Percentiles rank a stretch among this genome's conserved stretches.
These are phyloP conservation scores for Bellardia pandia DNA, from an alignment of 2,888 invertebrate genomes.

Conservation along the genomic window DNA sequence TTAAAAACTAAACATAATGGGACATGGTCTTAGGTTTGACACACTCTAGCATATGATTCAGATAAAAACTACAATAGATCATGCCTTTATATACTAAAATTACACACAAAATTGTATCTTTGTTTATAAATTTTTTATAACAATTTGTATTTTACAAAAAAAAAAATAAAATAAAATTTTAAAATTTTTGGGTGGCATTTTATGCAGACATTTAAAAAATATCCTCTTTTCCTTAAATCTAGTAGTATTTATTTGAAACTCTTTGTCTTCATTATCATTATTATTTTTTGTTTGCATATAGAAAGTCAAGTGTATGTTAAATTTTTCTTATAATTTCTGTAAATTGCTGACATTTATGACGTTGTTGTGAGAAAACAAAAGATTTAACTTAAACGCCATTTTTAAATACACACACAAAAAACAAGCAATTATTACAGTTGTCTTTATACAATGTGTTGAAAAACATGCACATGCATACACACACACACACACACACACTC, in stretches of 20 bases:
- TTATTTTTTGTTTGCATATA: conserved; percentile 21
- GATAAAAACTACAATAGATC: no score
- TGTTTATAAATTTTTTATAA: no score
- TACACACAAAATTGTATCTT: no score
- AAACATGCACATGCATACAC: conserved; percentile 18
- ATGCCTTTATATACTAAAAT: no score
- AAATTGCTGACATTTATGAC: conserved; percentile 67
- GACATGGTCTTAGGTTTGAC: no score
- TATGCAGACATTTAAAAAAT: no score
- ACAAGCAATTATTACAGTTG: conserved; percentile 64
- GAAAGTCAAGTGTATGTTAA: conserved; percentile 71
- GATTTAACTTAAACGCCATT: conserved; percentile 74
- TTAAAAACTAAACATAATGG: no score
- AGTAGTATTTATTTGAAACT: not conserved
- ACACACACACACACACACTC: not conserved
- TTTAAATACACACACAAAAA: conserved; percentile 55
- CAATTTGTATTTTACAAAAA: no score
- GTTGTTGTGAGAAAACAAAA: conserved; percentile 63
- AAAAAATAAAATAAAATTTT: no score
- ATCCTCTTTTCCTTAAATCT: no score
- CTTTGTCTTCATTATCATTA: conserved; percentile 4
- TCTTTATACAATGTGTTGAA: conserved; percentile 44
- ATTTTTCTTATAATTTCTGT: conserved; percentile 67
- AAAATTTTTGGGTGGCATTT: no score
- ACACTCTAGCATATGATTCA: no score